A percentile compares a stretch with the other conserved stretches of the same genome.
Evolutionary conservation across 2,888 invertebrate genomes (phyloP).

Genomic region (Lasioglossum marginatum): DNA sequence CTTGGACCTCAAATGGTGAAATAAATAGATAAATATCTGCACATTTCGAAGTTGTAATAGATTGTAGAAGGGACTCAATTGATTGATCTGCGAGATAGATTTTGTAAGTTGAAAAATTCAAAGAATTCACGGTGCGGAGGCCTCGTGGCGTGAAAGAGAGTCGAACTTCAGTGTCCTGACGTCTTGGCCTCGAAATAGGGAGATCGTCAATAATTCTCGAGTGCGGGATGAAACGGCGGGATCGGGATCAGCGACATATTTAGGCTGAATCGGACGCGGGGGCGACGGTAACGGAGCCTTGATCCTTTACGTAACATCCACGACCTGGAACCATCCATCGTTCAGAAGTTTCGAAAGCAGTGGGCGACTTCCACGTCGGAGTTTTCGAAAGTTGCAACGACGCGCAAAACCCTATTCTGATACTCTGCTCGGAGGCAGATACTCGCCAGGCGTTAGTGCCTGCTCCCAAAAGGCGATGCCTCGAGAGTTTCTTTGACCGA

Average conservation of each 20-base stretch:
- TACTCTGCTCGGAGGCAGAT: conserved; percentile 46
- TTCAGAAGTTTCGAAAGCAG: conserved; percentile 68
- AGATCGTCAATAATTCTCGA: conserved; percentile 34
- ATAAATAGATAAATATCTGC: background rate
- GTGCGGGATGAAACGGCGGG: background rate
- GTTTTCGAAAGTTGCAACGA: conserved; percentile 70
- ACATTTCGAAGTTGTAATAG: background rate
- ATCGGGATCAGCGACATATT: conserved; percentile 51
- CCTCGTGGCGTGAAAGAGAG: background rate
- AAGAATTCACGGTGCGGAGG: background rate
- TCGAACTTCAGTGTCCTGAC: conserved; percentile 5
- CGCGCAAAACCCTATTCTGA: conserved; percentile 65
- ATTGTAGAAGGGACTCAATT: background rate
- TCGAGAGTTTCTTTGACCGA: conserved; percentile 59
- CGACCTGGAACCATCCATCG: conserved; percentile 69
- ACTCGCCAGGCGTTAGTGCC: conserved; percentile 37
- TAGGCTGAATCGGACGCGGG: conserved; percentile 49
- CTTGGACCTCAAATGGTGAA: background rate
- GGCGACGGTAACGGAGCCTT: conserved; percentile 38
- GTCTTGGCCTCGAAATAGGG: conserved; percentile 31
- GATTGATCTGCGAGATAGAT: background rate
- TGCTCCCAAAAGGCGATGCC: conserved; percentile 59
- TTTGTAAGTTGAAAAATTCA: conserved; percentile 6
- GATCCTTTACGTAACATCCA: conserved; percentile 69
- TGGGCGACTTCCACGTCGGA: conserved; percentile 64